A percentile compares a stretch with the other conserved stretches of the same genome.
These are phyloP conservation scores for Megalops atlanticus DNA, from an alignment of 2,113 vertebrate species.

Conservation along the genomic window DNA sequence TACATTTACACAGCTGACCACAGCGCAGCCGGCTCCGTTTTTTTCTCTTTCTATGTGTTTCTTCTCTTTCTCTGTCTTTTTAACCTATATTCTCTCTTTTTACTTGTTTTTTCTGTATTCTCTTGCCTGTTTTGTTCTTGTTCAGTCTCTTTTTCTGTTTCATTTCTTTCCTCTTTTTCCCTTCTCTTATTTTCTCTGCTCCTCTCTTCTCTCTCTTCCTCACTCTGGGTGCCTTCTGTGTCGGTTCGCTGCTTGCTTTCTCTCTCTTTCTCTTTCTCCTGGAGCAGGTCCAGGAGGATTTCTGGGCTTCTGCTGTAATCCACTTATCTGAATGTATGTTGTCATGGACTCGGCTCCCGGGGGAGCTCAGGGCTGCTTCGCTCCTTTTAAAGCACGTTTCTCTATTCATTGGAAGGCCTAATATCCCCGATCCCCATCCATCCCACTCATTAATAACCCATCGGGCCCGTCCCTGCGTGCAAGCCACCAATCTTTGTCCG, in stretches of 20 bases:
- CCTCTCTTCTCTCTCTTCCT: conserved; percentile 51
- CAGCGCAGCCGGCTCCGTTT: no score
- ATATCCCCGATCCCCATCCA: not conserved
- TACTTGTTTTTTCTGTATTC: not conserved
- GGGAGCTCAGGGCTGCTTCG: not conserved
- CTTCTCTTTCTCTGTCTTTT: no score
- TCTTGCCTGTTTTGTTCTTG: no score
- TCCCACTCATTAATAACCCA: not conserved
- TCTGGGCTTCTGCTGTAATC: conserved; percentile 47
- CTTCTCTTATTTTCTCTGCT: conserved; percentile 3
- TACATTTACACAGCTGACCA: no score
- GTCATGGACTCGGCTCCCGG: conserved; percentile 22
- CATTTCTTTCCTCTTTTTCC: conserved; percentile 42
- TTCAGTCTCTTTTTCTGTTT: conserved; percentile 7
- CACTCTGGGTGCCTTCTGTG: not conserved
- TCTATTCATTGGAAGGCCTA: not conserved
- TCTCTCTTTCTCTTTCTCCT: not conserved
- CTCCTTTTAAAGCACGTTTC: not conserved
- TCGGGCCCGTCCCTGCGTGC: not conserved
- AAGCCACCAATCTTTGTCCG: not conserved
- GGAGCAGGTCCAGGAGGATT: conserved; percentile 23
- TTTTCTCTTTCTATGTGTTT: no score
- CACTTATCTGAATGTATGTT: conserved; percentile 48
- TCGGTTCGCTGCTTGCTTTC: not conserved
- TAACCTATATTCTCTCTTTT: not conserved